Evolutionary conservation across 2,113 vertebrate species (phyloP), one percentile per base, ranked within the genome.

Genomic region (Perca schrenkii): DNA sequence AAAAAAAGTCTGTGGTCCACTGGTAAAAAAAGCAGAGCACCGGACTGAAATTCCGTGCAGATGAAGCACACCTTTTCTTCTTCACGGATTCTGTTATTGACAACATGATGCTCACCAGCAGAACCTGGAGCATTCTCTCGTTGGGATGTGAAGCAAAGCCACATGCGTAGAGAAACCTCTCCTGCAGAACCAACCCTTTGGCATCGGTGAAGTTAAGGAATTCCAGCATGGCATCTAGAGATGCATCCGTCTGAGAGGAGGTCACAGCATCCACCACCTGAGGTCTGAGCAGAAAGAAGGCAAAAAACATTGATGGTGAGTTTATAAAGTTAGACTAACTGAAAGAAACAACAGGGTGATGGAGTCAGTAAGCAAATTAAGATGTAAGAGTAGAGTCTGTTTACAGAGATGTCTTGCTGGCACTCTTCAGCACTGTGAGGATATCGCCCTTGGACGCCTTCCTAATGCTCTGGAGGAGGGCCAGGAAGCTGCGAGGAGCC

Each of bases 121-220:
- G 90, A 50, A 95, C 94, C 88, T 95, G 93, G 3, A 99, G 95
- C 91, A 99, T 95, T 3, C 65, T 93, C 89, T 99, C 97, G 16
- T 93, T 95, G 3, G 98, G 98, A 66, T 98, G 97, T 52, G 98
- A 97, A 36, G 98, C 95, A 81, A 99, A 98, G 67, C 97, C 98
- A 80, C 96, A 98, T 54, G 98, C 98, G 13, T 99, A 99, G 14
- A 99, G 97, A 83, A 99, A 99, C 36, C 98, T 93, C 80, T 99
- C 98, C 91, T 99, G 98, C 61, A 99, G 94, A 50, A 96, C 19
- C 25, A 94, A 70, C 56, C 93, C 92, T 49, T 95, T 96, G 72
- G 92, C 82, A 58, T 99, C 97, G 19, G 96, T 97, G 88, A 99
- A 99, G 94, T 99, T 97, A 70, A 99, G 91, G 86, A 98, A 98